A percentile compares a stretch with the other conserved stretches of the same genome.
Conservation (phyloP, 2,888 invertebrate species). For the Thera obeliscata region DNA sequence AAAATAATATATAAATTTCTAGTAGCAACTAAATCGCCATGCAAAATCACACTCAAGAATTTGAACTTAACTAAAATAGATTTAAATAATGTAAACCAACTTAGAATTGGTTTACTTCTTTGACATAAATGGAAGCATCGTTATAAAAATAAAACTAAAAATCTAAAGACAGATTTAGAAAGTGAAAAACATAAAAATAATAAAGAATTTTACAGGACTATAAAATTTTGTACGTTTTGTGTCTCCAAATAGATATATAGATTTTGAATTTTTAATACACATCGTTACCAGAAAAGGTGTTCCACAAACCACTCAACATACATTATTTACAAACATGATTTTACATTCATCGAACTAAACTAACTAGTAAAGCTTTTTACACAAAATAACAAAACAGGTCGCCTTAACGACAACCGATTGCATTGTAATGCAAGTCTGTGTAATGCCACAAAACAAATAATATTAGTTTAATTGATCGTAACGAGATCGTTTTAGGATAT, state of each 20-base stretch:
- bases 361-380: conserved; percentile 82
- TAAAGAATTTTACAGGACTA: conserved; percentile 45
- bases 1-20: conserved; percentile 64
- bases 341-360: conserved; percentile 74
- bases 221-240: conserved; percentile 54
- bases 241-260: conserved; percentile 50
- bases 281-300: conserved; percentile 46
- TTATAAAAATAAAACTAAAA: conserved; percentile 71
- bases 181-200: conserved; percentile 38
- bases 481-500: conserved; percentile 84
- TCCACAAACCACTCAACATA: conserved; percentile 71
- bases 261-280: conserved; percentile 46
- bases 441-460: conserved; percentile 80
- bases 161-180: conserved; percentile 54
- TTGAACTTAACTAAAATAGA: conserved; percentile 74
- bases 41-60: conserved; percentile 81
- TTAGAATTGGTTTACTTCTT: conserved; percentile 80
- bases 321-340: conserved; percentile 75
- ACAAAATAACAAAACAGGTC: conserved; percentile 78
- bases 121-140: conserved; percentile 85
- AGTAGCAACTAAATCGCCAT: conserved; percentile 80
- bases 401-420: conserved; percentile 60
- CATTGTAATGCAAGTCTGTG: conserved; percentile 80
- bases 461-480: conserved; percentile 80
- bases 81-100: conserved; percentile 75